Percentiles rank a stretch among this genome's conserved stretches.
phyloP scores from a whole-genome alignment of 2,888 invertebrate genomes.

The Drosophila mulleri region DNA sequence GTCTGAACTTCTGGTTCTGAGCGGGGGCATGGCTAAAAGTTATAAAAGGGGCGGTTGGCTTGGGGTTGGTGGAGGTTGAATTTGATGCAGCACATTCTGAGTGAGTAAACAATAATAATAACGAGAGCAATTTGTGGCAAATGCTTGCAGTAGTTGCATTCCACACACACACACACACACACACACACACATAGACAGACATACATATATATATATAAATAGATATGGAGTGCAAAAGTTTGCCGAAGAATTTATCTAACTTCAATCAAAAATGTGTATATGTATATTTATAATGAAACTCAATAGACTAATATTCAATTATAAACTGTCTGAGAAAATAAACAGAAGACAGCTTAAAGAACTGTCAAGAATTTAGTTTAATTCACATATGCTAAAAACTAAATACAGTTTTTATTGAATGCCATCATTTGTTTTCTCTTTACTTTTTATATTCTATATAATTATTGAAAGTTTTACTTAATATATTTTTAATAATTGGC shows the following conservation, averaged over 20 bases:
- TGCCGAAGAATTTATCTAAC: not conserved
- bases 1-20: conserved; percentile 6
- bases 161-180: too few relatives aligned
- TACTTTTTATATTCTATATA: too few relatives aligned
- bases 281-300: not conserved
- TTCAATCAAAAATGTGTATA: not conserved
- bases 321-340: not conserved
- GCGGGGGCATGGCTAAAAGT: conserved; percentile 3
- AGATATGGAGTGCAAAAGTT: not conserved
- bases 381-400: too few relatives aligned
- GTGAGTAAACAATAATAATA: conserved; percentile 61
- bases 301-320: not conserved
- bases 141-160: conserved; percentile 6
- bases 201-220: not conserved
- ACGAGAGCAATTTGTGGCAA: conserved; percentile 37
- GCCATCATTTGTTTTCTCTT: too few relatives aligned
- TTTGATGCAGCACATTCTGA: conserved; percentile 32
- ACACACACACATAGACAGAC: not conserved
- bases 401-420: too few relatives aligned
- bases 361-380: not conserved
- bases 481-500: not conserved
- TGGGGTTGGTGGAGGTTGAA: not conserved
- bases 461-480: too few relatives aligned
- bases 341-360: not conserved
- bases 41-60: not conserved